phyloP scores from a whole-genome alignment of 2,113 vertebrate species.

The Chamaetylas fuelleborni region DNA sequence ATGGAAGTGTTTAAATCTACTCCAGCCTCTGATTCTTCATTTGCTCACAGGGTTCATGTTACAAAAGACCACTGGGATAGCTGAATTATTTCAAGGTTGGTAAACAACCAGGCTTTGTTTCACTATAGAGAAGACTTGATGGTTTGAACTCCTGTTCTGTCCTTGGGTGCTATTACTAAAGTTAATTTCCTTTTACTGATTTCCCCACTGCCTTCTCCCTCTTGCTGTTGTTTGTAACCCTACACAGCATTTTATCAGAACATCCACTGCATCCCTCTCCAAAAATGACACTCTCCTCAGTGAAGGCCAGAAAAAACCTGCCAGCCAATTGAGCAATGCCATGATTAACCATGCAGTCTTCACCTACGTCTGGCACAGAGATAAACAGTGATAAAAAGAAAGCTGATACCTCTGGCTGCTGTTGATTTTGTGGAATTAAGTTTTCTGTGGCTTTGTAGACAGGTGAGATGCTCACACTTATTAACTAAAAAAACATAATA shows the following conservation, averaged over 20 bases:
- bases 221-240: background rate
- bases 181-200: background rate
- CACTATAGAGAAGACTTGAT: background rate
- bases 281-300: background rate
- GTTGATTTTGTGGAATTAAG: background rate
- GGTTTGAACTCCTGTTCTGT: background rate
- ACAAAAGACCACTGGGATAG: background rate
- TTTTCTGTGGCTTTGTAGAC: background rate
- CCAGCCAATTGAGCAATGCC: rapidly evolving
- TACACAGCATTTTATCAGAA: background rate
- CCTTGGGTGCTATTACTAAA: background rate
- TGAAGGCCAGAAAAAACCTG: background rate
- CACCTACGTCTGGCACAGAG: background rate
- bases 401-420: background rate
- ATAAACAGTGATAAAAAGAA: background rate
- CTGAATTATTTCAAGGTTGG: background rate
- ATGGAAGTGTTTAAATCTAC: background rate
- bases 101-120: background rate
- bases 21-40: background rate
- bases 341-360: background rate
- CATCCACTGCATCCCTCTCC: background rate
- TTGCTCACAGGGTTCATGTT: background rate
- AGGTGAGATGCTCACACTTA: background rate
- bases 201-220: background rate
- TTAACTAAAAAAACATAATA: background rate